Base-by-base conservation (phyloP, 2,113 vertebrate species). In the Bos javanicus region DNA sequence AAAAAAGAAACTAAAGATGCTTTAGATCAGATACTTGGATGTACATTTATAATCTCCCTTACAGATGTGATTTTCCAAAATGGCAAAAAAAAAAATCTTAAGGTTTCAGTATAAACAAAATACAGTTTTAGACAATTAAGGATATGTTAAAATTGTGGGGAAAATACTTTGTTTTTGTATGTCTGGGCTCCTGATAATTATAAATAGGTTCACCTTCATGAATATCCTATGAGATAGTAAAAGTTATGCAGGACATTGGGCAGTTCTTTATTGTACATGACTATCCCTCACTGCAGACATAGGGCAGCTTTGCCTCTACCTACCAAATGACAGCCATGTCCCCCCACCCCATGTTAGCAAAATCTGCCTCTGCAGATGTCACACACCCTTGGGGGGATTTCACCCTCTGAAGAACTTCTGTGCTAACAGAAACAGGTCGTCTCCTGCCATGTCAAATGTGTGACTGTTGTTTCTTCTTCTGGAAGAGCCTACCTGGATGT, bases 401-500 rank as follows among this genome's bases (percentile, higher is more conserved):
- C 67, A 90, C 16, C 5, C 52, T 43, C 15, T 43, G 3, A 39
- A 62, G 39, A 56, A 13, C 28, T n/a, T 57, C 91, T 85, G 0
- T 85, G 33, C 67, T 82, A n/a, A 56, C 28, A 81, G 28, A 91
- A 71, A 46, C 33, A n/a, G 15, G 28, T 39, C 52, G 13, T 14
- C 43, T 84, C 25, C 21, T 84, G 48, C 48, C 1, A 1, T 71
- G 56, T 92, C 33, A 36, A 7, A 28, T 43, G 7, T 64, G 0
- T 97, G 48, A 92, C 87, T 95, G 4, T 93, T 83, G 9, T 88
- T 85, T 95, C 67, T 85, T 83, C 59, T 82, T 76, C 83, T 33
- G 76, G 46, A 97, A 98, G 98, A 95, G 91, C 98, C 78, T 98
- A 98, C 95, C 99, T 99, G 98, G 99, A 99, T 50, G 98, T 99